Conservation (phyloP, 1,140 invertebrate species). For the Drosophila jambulina region DNA sequence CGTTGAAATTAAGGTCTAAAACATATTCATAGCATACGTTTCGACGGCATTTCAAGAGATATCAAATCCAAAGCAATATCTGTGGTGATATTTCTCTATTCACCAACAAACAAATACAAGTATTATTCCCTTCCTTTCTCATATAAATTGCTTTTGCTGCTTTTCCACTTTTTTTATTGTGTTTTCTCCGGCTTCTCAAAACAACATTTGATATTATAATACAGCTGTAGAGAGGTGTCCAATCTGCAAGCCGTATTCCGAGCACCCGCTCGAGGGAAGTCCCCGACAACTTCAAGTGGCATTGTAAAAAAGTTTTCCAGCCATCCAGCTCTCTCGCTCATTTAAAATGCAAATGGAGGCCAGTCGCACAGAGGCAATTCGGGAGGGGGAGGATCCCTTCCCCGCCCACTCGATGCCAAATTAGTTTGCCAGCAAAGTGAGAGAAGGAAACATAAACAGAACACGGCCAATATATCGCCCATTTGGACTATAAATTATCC, state of each 20-base stretch:
- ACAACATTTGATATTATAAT: constrained; percentile 38
- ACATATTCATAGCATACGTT: neutral
- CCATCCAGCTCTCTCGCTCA: constrained; percentile 35
- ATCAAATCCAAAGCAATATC: neutral
- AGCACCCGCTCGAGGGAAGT: constrained; percentile 33
- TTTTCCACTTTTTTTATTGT: neutral
- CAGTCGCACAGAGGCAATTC: constrained; percentile 31
- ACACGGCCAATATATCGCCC: constrained; percentile 64
- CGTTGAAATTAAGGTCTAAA: neutral
- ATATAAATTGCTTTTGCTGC: neutral
- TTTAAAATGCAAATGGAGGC: constrained; percentile 77
- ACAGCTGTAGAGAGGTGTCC: constrained; percentile 12
- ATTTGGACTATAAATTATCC: constrained; percentile 64
- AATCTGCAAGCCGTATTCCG: constrained; percentile 16
- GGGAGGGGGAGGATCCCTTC: neutral
- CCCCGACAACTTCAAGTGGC: constrained; percentile 57
- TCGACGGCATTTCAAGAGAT: too few relatives aligned
- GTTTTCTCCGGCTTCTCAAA: neutral
- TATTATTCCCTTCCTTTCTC: neutral
- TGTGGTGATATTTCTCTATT: neutral
- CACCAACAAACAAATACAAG: neutral
- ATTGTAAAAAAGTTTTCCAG: constrained; percentile 67
- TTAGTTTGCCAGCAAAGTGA: constrained; percentile 54
- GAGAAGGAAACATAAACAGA: constrained; percentile 54
- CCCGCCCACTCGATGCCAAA: constrained; percentile 40